Evolutionary conservation across 2,888 invertebrate genomes (phyloP), one percentile per base, ranked within the genome.

Genomic region (Patella pellucida): DNA sequence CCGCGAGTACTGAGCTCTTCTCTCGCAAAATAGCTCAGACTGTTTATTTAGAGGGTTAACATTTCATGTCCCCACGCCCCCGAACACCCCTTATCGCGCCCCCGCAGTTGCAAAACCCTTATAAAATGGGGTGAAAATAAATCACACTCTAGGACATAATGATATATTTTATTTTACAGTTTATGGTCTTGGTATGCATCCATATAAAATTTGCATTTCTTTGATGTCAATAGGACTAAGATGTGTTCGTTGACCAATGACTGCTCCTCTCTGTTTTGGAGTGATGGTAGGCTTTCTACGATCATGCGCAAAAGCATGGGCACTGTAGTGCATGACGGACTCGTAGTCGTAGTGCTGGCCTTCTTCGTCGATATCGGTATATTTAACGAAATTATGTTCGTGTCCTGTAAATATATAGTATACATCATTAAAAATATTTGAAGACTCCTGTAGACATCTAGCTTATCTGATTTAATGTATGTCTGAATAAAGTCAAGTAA

Each of bases 301-400:
- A 82, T 92, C 92, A 31, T 89, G 89, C 62, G 92, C 91, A 83
- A 93, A 93, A 15, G 92, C 92, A 80, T 91, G 87, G n/a, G 90
- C 89, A 78, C 92, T 91, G 85, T 95, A 95, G 88, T 95, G 95
- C 95, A 95, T 95, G 50, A 95, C 94, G 19, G 94, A 94, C 81
- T 94, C 93, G 87, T 94, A 95, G 88, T 95, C 95, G 85, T 95
- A 95, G 79, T 94, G 94, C 69, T 80, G 79, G 27, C 82, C 82
- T 50, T 83, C 77, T 70, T 84, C 79, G 41, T 81, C 80, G 12
- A 77, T 76, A 4, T 69, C 23, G 12, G 77, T 73, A 73, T 82
- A 82, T 52, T 82, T 84, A 71, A 82, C 79, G 68, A 85, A 85
- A 76, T 85, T 84, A 19, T 80, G 78, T 56, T 77, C 81, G 54